Evolutionary conservation across 2,797 vertebrate species (phyloP).

Genomic region (Acrossocheilus fasciatus): DNA sequence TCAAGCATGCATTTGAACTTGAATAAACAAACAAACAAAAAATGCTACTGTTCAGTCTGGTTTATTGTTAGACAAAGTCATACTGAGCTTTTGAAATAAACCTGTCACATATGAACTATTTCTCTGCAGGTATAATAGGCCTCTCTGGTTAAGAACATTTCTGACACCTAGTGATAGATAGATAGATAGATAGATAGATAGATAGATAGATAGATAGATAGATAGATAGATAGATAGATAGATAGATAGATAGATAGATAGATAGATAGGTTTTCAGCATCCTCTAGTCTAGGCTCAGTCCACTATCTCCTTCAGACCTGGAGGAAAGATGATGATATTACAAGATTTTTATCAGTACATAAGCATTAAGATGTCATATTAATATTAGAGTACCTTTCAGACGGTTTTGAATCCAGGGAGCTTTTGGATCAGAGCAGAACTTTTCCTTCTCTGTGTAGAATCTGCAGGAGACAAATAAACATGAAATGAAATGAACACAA

Average conservation of each 20-base stretch:
- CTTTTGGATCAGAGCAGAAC: constrained; percentile 57
- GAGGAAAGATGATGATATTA: neutral
- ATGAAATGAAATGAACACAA: neutral
- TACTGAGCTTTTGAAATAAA: neutral
- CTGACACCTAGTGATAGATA: too few species aligned
- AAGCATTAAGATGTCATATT: neutral
- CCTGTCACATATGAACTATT: neutral
- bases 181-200: too few species aligned
- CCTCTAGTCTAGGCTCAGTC: neutral
- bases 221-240: too few species aligned
- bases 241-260: neutral
- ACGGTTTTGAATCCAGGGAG: constrained; percentile 60
- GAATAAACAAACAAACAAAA: neutral
- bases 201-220: neutral
- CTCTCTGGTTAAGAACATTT: too few species aligned
- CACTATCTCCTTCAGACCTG: neutral
- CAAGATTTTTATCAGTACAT: neutral
- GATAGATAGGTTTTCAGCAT: neutral
- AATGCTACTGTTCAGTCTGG: neutral
- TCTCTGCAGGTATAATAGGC: too few species aligned
- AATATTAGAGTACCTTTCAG: constrained; percentile 32
- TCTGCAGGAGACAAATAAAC: constrained; percentile 12
- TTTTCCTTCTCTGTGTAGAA: neutral
- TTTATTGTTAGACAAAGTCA: constrained; percentile 12
- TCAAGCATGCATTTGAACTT: neutral